phyloP scores from a whole-genome alignment of 2,113 vertebrate genomes.

The Bubo bubo region DNA sequence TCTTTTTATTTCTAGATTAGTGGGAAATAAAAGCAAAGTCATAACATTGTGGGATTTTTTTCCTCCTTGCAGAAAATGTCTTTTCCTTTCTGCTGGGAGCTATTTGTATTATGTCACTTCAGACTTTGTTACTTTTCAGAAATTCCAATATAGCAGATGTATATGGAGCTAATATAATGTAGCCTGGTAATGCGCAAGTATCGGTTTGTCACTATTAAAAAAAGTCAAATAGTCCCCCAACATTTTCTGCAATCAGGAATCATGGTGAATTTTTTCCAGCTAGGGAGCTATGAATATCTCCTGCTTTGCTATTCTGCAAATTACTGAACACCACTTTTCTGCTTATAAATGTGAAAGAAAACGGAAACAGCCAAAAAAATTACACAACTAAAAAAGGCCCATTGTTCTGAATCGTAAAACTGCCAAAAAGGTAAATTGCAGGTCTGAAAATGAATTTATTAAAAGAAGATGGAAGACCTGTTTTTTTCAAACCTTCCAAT shows the following conservation, averaged over 20 bases:
- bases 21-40: neutral
- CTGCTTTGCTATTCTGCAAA: conserved; percentile 28
- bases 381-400: conserved; percentile 22
- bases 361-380: conserved; percentile 58
- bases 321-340: conserved; percentile 43
- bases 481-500: conserved; percentile 64
- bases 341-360: conserved; percentile 54
- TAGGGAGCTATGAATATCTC: neutral
- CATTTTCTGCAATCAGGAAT: neutral
- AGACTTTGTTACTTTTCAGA: neutral
- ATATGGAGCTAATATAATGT: neutral
- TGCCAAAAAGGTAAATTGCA: conserved; percentile 72
- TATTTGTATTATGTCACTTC: neutral
- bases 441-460: conserved; percentile 72
- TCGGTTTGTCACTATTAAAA: neutral
- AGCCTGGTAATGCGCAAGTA: neutral
- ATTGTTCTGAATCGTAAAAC: conserved; percentile 74
- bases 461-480: conserved; percentile 76
- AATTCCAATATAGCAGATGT: neutral
- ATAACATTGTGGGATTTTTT: neutral
- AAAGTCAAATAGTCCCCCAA: neutral
- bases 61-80: neutral
- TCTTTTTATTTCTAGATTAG: neutral
- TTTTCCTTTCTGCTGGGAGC: neutral
- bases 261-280: neutral